These are phyloP conservation scores for Zaprionus davidi DNA, from an alignment of 1,140 invertebrate species.

Conservation along the genomic window DNA sequence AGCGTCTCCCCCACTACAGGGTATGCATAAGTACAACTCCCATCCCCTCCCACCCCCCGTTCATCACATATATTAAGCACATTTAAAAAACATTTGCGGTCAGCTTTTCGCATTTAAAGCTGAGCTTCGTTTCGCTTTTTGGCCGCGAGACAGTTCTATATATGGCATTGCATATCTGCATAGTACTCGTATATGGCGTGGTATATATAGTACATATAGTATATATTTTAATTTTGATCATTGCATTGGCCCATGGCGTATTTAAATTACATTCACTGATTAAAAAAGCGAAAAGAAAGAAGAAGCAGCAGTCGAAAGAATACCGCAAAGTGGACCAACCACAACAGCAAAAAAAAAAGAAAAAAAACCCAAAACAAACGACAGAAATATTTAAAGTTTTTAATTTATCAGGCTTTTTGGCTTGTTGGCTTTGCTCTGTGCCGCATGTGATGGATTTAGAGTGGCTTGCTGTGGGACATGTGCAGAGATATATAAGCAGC, in stretches of 20 bases:
- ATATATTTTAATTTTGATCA: conserved; percentile 60
- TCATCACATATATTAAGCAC: conserved; percentile 9
- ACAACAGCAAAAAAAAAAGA: background rate
- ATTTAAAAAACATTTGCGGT: conserved; percentile 8
- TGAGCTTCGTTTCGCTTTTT: background rate
- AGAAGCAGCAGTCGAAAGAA: background rate
- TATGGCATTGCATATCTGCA: background rate
- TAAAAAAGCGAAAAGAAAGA: conserved; percentile 46
- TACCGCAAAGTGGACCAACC: conserved; percentile 41
- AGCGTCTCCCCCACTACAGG: background rate
- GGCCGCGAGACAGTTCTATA: conserved; percentile 7
- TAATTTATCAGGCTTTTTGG: conserved; percentile 73
- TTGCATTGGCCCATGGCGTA: conserved; percentile 53
- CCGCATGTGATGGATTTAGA: conserved; percentile 55
- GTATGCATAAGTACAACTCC: background rate
- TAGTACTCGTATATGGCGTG: background rate
- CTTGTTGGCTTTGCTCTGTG: conserved; percentile 57
- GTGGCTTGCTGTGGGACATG: conserved; percentile 13
- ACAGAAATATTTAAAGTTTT: conserved; percentile 68
- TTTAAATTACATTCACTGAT: conserved; percentile 70
- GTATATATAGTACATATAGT: background rate
- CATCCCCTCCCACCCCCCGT: background rate
- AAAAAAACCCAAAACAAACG: background rate
- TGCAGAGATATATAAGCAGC: background rate
- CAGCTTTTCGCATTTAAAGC: conserved; percentile 9